Percentiles rank a stretch among this genome's conserved stretches.
phyloP scores from a whole-genome alignment of 2,113 vertebrate species.

The Cinclus cinclus region DNA sequence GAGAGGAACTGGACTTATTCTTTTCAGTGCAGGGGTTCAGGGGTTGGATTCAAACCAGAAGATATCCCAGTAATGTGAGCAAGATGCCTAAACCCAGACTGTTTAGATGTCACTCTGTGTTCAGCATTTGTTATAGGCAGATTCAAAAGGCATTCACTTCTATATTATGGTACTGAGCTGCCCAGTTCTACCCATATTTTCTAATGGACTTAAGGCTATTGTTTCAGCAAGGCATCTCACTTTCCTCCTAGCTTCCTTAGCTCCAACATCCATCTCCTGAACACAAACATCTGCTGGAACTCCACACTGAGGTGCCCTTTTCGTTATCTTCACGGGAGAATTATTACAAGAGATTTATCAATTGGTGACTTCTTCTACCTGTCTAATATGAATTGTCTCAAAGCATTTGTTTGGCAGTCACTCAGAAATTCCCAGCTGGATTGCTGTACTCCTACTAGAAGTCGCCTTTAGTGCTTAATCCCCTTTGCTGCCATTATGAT shows the following conservation, averaged over 20 bases:
- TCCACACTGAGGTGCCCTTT: neutral
- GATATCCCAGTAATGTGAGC: neutral
- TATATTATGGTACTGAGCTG: neutral
- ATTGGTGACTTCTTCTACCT: neutral
- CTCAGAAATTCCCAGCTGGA: constrained; percentile 4
- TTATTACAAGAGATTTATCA: neutral
- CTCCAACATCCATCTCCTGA: neutral
- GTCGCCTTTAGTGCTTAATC: constrained; percentile 14
- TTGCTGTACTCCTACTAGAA: neutral
- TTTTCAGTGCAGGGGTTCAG: neutral
- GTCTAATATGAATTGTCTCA: neutral
- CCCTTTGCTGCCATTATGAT: neutral
- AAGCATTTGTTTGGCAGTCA: neutral
- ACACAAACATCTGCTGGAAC: neutral
- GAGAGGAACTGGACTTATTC: neutral
- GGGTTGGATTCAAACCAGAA: neutral
- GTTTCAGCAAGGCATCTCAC: neutral
- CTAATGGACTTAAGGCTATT: neutral
- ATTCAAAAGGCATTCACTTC: neutral
- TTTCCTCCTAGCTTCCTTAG: neutral
- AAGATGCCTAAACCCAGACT: neutral
- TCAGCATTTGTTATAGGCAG: neutral
- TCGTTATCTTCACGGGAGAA: neutral
- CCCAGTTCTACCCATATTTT: neutral
- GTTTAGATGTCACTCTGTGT: neutral